Base-by-base conservation (phyloP, 30 jellyfish, hydroid and myxozoan genomes). In the Turritopsis dohrnii region DNA sequence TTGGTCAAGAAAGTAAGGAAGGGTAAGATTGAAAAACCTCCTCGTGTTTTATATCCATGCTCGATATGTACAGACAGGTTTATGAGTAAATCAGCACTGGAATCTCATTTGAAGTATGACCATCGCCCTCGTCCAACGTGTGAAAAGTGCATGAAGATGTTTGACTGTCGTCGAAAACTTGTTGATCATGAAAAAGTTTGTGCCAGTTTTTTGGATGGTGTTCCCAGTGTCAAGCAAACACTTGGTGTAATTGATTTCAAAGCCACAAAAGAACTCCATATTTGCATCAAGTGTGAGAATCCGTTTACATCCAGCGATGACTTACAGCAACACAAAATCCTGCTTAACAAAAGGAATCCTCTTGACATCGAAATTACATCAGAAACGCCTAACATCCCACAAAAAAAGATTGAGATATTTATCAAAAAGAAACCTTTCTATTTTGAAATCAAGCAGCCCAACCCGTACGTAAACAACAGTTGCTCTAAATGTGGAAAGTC, bases 121-220 rank as follows among this genome's bases (percentile, higher is more conserved):
- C 87, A 80, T 80, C 87, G 87, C 21, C 80, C 87, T 23, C 79
- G 83, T 1, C 87, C 87, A 24, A 31, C 87, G 19, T 80, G 87
- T 41, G n/a, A 27, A 8, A 80, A 80, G 24, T 80, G 87, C 29
- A 23, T 25, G 26, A 80, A 80, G 21, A 65, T 80, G 79, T 80
- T 80, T 80, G 87, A 80, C 28, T 52, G 87, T 80, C 79, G 79
- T 5, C 82, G 87, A 53, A 80, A 26, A 29, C 79, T 80, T 18
- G 22, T 80, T 16, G 87, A 80, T 23, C 87, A 80, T 41, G 87
- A 80, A 21, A 52, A 53, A 21, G 20, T 27, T 22, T 53, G 79
- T 7, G 87, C 79, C 7, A 76, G 79, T 8, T 3, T 53, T 52
- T 21, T 22, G 28, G 82, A 65, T 25, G 87, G 79, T 19, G 23